Evolutionary conservation across 2,797 vertebrate species (phyloP).

Genomic region (Rhinogobio ventralis): DNA sequence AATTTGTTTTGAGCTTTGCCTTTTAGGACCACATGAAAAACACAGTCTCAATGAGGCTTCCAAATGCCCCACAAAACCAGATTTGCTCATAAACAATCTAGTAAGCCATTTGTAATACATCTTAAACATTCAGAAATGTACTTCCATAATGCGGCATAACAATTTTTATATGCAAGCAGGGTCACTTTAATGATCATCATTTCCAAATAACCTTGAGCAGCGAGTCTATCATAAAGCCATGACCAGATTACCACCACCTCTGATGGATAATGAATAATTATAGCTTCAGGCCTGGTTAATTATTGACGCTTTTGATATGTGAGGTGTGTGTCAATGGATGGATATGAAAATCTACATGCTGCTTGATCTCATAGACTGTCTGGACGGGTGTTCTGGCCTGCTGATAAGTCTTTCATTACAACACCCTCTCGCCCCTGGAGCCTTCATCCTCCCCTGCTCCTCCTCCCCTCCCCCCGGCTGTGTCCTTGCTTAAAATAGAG

Average conservation of each 20-base stretch:
- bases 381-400: slow-evolving; percentile 37
- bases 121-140: slow-evolving; percentile 2
- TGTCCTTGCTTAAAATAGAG: slow-evolving; percentile 60
- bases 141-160: not conserved
- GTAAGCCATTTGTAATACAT: slow-evolving; percentile 14
- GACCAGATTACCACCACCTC: slow-evolving; percentile 16
- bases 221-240: slow-evolving; percentile 24
- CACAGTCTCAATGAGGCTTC: slow-evolving; percentile 30
- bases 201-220: slow-evolving; percentile 31
- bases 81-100: slow-evolving; percentile 22
- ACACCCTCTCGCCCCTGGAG: slow-evolving; percentile 46
- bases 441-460: slow-evolving; percentile 44
- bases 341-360: slow-evolving; percentile 30
- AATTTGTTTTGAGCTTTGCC: slow-evolving; percentile 38
- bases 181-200: slow-evolving; percentile 33
- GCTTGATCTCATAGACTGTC: slow-evolving; percentile 35
- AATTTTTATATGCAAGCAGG: slow-evolving; percentile 27
- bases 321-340: slow-evolving; percentile 33
- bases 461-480: slow-evolving; percentile 35
- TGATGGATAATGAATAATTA: slow-evolving; percentile 48
- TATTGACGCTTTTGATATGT: slow-evolving; percentile 49
- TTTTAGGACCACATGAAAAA: slow-evolving; percentile 53
- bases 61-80: slow-evolving; percentile 28
- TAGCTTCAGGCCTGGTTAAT: slow-evolving; percentile 36
- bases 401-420: slow-evolving; percentile 54